Evolutionary conservation across 1,140 invertebrate species (phyloP).

Genomic region (Drosophila mauritiana): DNA sequence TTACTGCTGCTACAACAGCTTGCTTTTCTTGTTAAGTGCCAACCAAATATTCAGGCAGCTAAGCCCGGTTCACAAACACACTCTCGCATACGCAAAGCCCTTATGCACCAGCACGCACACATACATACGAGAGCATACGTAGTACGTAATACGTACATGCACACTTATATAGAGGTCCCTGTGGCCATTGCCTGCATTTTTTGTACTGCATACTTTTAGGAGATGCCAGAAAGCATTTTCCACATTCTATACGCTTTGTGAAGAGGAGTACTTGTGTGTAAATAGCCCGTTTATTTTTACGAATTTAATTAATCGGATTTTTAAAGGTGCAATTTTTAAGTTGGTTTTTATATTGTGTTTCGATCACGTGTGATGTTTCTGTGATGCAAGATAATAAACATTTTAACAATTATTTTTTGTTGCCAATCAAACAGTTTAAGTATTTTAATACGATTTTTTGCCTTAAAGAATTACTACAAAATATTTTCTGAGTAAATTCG

Average conservation of each 20-base stretch:
- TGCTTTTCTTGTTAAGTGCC: conserved; percentile 58
- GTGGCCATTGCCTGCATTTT: conserved; percentile 38
- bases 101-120: conserved; percentile 9
- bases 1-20: conserved; percentile 42
- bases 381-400: not conserved
- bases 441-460: not conserved
- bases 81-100: conserved; percentile 4
- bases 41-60: conserved; percentile 48
- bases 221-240: conserved; percentile 29
- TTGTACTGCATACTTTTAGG: conserved; percentile 48
- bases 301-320: not conserved
- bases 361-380: too few relatives aligned
- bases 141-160: too few relatives aligned
- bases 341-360: too few relatives aligned
- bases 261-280: not conserved
- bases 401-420: not conserved
- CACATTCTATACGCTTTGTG: conserved; percentile 31
- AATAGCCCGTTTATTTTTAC: not conserved
- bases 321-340: too few relatives aligned
- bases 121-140: not conserved
- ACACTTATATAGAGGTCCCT: conserved; percentile 15
- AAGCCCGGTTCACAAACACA: conserved; percentile 32
- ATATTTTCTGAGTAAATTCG: too few relatives aligned
- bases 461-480: too few relatives aligned
- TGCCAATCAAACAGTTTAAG: not conserved